Evolutionary conservation across 2,888 invertebrate species (phyloP).

Genomic region (Temnothorax ravouxi): DNA sequence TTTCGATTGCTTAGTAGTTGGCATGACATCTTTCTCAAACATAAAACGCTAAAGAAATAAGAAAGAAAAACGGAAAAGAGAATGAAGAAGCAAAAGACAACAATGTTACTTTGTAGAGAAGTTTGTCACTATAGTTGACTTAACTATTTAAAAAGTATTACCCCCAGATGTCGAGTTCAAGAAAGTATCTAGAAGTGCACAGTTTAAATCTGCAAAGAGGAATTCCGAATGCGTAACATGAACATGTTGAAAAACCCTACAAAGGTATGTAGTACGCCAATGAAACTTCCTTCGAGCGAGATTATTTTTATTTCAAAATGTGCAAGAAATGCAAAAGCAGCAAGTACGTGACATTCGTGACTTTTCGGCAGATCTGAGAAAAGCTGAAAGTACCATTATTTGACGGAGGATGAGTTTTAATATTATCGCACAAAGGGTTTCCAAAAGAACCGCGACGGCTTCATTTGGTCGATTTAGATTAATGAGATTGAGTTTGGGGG

Average conservation of each 20-base stretch:
- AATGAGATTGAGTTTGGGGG: constrained; percentile 66
- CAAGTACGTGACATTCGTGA: background rate
- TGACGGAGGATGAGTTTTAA: constrained; percentile 40
- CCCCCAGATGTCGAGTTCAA: constrained; percentile 4
- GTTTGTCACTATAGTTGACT: constrained; percentile 32
- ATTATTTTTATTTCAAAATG: constrained; percentile 27
- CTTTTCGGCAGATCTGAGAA: background rate
- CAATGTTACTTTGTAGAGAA: constrained; percentile 18
- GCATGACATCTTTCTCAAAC: background rate
- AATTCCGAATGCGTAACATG: background rate
- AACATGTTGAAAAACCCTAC: background rate
- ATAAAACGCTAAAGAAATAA: background rate
- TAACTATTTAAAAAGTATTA: constrained; percentile 31
- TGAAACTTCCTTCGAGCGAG: constrained; percentile 10
- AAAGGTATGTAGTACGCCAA: background rate
- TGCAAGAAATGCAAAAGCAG: constrained; percentile 13
- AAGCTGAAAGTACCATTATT: constrained; percentile 7
- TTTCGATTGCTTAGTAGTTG: background rate
- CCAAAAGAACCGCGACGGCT: constrained; percentile 58
- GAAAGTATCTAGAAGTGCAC: constrained; percentile 4
- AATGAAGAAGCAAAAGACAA: background rate
- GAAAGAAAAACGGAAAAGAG: background rate
- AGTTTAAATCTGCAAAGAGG: constrained; percentile 8
- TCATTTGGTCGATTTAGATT: constrained; percentile 72
- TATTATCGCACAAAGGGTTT: constrained; percentile 34